Percentiles rank a stretch among this genome's conserved stretches.
Evolutionary conservation across 1,140 invertebrate species (phyloP).

Genomic region (Cydia pomonella): DNA sequence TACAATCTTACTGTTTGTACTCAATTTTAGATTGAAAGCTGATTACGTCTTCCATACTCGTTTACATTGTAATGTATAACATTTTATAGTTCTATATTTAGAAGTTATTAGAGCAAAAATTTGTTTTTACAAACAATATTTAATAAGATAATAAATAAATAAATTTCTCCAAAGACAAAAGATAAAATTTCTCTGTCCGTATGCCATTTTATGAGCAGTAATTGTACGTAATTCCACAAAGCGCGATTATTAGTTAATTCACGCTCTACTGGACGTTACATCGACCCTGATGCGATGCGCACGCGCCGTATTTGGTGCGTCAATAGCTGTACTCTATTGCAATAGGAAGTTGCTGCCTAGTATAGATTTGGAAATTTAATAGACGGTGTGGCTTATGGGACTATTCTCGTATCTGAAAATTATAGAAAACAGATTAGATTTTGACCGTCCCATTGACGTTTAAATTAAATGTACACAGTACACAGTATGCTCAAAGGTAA

Average conservation of each 20-base stretch:
- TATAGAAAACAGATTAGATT: background rate
- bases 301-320: slow-evolving; percentile 45
- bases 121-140: no score
- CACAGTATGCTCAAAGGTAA: no score
- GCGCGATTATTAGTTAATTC: slow-evolving; percentile 36
- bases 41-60: background rate
- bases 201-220: background rate
- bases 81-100: background rate
- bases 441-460: no score
- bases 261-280: slow-evolving; percentile 46
- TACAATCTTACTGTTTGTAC: background rate
- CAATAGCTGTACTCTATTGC: slow-evolving; percentile 42
- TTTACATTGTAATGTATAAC: background rate
- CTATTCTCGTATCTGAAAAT: background rate
- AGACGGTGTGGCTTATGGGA: background rate
- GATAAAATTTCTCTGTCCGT: background rate
- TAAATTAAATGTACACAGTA: no score
- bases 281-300: slow-evolving; percentile 47
- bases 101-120: slow-evolving; percentile 13
- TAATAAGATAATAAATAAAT: no score
- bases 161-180: no score
- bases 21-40: background rate
- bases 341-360: slow-evolving; percentile 29
- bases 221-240: slow-evolving; percentile 20
- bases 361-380: slow-evolving; percentile 22